A percentile compares a stretch with the other conserved stretches of the same genome.
Evolutionary conservation across 2,797 vertebrate genomes (phyloP).

Genomic region (Fistularia commersonii): DNA sequence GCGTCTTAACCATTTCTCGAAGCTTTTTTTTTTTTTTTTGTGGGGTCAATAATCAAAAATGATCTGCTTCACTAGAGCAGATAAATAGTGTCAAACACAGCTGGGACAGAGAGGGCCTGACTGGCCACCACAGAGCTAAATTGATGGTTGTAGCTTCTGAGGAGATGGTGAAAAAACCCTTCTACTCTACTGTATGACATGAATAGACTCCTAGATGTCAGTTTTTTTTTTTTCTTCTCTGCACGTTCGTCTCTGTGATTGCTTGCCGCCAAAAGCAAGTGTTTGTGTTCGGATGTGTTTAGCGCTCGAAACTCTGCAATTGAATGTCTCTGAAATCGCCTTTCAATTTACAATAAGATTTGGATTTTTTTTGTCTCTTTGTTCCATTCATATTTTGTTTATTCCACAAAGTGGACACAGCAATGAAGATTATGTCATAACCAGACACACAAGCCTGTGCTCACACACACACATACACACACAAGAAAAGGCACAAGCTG

Average conservation of each 20-base stretch:
- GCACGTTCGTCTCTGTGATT: conserved; percentile 58
- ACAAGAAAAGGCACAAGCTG: conserved; percentile 28
- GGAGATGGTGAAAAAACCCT: conserved; percentile 53
- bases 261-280: conserved; percentile 47
- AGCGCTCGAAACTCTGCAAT: conserved; percentile 44
- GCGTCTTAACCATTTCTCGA: conserved; percentile 67
- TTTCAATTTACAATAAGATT: conserved; percentile 50
- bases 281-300: too few species aligned
- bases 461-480: conserved; percentile 1
- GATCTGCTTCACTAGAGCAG: conserved; percentile 74
- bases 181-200: conserved; percentile 72
- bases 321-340: conserved; percentile 27
- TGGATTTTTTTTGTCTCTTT: conserved; percentile 53
- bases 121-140: conserved; percentile 68
- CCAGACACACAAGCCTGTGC: conserved; percentile 11
- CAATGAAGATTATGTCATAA: conserved; percentile 58
- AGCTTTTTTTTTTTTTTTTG: conserved; percentile 47
- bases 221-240: conserved; percentile 20
- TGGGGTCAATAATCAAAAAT: conserved; percentile 78
- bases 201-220: conserved; percentile 74
- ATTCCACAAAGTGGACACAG: conserved; percentile 43
- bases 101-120: conserved; percentile 63
- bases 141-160: conserved; percentile 71
- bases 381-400: conserved; percentile 31
- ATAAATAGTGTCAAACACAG: conserved; percentile 72